Evolutionary conservation across 2,797 vertebrate species (phyloP), one percentile per base, ranked within the genome.

Genomic region (Danio tinwini): DNA sequence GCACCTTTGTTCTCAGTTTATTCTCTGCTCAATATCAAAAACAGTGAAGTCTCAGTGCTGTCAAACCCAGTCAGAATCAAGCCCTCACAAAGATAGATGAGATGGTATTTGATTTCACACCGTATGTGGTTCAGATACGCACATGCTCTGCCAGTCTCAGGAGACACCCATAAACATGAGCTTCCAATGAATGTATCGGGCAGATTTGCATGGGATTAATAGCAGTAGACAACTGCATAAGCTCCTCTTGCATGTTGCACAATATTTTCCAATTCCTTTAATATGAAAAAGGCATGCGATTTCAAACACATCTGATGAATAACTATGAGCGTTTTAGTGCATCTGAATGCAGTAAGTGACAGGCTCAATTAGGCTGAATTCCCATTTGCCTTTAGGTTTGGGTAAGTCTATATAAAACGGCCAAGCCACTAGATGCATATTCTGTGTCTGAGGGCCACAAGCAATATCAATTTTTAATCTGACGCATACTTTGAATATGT

Each of bases 391-490:
- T 72, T 45, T 63, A 63, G 64, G 56, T 75, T 71, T 56, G 47
- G 73, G 70, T 58, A 61, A 75, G 73, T 81, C 78, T 65, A 55
- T 86, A 76, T 84, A 86, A 85, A 81, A 84, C 63, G 50, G 86
- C 85, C 63, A 82, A 85, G 82, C 78, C 84, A 89, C 85, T 83
- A 58, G 80, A 84, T 86, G 82, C 84, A 76, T 76, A 84, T 84
- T 87, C 82, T 87, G 83, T 87, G 89, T 88, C 59, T 86, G 82
- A 89, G 85, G 82, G 86, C 86, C 87, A 90, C 82, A 82, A 89
- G 89, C 88, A 84, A 85, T 87, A 91, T 91, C 42, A 84, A 90
- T 90, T 88, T 92, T 92, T 91, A 85, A 91, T 91, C 89, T 84
- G 78, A 86, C 73, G 42, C 80, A 85, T 87, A 79, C 87, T 89